Evolutionary conservation across 1,140 invertebrate species (phyloP).

Genomic region (Magallana ariakensis): DNA sequence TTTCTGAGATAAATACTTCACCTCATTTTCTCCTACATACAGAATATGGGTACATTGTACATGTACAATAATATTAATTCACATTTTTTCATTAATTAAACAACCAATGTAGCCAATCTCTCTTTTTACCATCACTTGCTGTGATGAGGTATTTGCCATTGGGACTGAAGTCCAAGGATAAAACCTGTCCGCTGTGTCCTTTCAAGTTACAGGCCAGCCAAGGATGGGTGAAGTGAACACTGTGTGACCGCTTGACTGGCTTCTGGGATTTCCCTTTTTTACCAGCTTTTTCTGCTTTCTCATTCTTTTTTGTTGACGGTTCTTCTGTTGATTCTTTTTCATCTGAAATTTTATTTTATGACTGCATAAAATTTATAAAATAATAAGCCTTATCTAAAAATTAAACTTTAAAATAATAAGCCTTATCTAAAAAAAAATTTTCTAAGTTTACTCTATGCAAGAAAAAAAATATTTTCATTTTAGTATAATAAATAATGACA

Average conservation of each 20-base stretch:
- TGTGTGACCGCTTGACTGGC: conserved; percentile 42
- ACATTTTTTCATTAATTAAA: no score
- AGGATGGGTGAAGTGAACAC: conserved; percentile 82
- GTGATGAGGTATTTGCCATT: conserved; percentile 92
- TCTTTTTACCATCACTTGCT: conserved; percentile 86
- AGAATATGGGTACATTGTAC: no score
- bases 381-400: no score
- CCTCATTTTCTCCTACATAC: no score
- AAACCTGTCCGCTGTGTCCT: conserved; percentile 87
- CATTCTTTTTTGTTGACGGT: conserved; percentile 46
- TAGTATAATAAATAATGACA: no score
- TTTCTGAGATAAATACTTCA: no score
- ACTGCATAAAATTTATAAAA: not conserved
- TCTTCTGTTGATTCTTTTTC: conserved; percentile 54
- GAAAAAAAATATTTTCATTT: no score
- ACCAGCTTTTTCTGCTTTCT: conserved; percentile 46
- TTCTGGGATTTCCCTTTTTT: conserved; percentile 58
- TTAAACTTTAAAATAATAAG: no score
- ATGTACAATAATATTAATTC: no score
- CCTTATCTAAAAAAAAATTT: no score
- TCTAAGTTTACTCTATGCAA: no score
- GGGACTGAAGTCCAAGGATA: conserved; percentile 89
- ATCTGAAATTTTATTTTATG: conserved; percentile 20
- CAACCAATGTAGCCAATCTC: no score
- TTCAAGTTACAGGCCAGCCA: conserved; percentile 89